Evolutionary conservation across 2,888 invertebrate species (phyloP).

Genomic region (Fabriciana adippe): DNA sequence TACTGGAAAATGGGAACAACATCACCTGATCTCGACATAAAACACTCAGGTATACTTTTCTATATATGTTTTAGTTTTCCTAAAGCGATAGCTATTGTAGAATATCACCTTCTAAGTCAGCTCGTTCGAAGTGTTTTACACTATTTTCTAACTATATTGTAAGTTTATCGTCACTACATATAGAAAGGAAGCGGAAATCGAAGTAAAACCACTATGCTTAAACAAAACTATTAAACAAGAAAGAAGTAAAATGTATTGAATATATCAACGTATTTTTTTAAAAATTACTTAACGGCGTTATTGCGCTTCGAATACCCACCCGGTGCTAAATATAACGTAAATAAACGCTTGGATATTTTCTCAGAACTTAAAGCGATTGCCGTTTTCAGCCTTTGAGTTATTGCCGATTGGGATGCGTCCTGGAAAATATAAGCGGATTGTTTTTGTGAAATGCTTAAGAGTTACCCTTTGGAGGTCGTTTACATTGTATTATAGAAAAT

Average conservation of each 20-base stretch:
- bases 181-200: no score
- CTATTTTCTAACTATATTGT: no score
- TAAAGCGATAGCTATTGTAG: no score
- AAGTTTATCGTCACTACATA: no score
- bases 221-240: no score
- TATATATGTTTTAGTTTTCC: no score
- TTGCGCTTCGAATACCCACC: conserved; percentile 10
- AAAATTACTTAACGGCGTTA: background rate
- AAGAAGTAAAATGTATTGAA: background rate
- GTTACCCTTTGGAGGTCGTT: conserved; percentile 21
- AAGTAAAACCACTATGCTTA: no score
- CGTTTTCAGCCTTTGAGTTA: conserved; percentile 37
- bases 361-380: conserved; percentile 35
- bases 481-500: background rate
- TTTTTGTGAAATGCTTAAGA: conserved; percentile 36
- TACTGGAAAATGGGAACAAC: no score
- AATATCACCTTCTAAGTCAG: no score
- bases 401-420: conserved; percentile 38
- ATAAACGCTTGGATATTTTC: conserved; percentile 32
- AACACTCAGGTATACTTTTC: no score
- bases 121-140: no score
- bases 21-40: no score
- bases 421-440: conserved; percentile 38
- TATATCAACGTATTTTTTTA: background rate
- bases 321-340: conserved; percentile 29